Evolutionary conservation across 2,113 vertebrate species (phyloP).

Genomic region (Megalops atlanticus): DNA sequence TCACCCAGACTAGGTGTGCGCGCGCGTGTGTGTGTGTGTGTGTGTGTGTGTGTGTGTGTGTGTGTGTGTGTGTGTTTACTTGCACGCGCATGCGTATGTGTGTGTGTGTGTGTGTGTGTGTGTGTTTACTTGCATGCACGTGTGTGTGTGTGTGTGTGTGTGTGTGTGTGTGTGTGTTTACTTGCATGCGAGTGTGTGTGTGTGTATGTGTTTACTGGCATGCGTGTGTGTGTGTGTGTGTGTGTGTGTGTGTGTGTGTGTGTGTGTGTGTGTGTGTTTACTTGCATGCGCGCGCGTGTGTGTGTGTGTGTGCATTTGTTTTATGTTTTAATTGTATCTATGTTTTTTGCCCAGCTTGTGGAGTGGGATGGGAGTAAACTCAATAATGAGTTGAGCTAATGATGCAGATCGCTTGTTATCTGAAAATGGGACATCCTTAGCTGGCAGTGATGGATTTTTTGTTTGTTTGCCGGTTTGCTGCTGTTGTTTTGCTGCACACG

Average conservation of each 20-base stretch:
- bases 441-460: background rate
- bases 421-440: slow-evolving; percentile 11
- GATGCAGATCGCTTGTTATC: background rate
- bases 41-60: too few relatives aligned
- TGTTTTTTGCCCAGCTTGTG: background rate
- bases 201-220: background rate
- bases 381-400: slow-evolving; percentile 11
- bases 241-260: too few relatives aligned
- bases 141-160: background rate
- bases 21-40: background rate
- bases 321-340: too few relatives aligned
- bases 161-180: slow-evolving; percentile 11
- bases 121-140: background rate
- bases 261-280: too few relatives aligned
- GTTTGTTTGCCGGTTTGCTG: background rate
- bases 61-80: too few relatives aligned
- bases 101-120: background rate
- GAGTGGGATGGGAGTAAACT: background rate
- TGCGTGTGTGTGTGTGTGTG: too few relatives aligned
- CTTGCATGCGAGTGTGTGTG: background rate
- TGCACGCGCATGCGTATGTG: background rate
- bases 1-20: background rate
- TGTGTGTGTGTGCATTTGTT: background rate
- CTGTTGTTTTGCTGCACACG: background rate
- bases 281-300: background rate